Evolutionary conservation across 2,888 invertebrate species (phyloP).

Genomic region (Adelphocoris suturalis): DNA sequence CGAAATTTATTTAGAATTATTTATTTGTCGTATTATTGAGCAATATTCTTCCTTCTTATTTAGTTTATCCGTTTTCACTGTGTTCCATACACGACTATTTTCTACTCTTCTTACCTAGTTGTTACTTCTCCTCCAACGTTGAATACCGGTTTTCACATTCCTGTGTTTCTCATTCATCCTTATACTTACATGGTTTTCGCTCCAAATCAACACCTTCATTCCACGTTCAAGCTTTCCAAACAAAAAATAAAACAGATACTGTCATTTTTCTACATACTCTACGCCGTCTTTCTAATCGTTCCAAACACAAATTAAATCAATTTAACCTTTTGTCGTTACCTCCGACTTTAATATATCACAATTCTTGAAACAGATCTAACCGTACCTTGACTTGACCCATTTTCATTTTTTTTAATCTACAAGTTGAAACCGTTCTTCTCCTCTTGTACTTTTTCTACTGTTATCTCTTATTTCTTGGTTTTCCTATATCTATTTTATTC

Average conservation of each 20-base stretch:
- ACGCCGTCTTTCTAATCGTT: not conserved
- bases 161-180: not conserved
- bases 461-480: constrained; percentile 50
- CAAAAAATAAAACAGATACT: not conserved
- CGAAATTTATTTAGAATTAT: constrained; percentile 52
- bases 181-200: not conserved
- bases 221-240: not conserved
- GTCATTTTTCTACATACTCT: not conserved
- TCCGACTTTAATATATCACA: not conserved
- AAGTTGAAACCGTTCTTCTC: constrained; percentile 44
- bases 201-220: not conserved
- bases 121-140: not conserved
- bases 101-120: not conserved
- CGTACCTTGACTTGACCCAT: not conserved
- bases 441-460: constrained; percentile 57
- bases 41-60: constrained; percentile 38
- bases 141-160: not conserved
- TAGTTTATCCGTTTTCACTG: constrained; percentile 35
- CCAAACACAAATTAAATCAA: not conserved
- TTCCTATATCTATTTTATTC: constrained; percentile 44
- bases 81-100: not conserved
- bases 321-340: not conserved
- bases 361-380: not conserved
- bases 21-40: constrained; percentile 33
- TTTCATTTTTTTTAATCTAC: not conserved